phyloP scores from a whole-genome alignment of 2,888 invertebrate genomes.

The Harpagoxenus sublaevis region DNA sequence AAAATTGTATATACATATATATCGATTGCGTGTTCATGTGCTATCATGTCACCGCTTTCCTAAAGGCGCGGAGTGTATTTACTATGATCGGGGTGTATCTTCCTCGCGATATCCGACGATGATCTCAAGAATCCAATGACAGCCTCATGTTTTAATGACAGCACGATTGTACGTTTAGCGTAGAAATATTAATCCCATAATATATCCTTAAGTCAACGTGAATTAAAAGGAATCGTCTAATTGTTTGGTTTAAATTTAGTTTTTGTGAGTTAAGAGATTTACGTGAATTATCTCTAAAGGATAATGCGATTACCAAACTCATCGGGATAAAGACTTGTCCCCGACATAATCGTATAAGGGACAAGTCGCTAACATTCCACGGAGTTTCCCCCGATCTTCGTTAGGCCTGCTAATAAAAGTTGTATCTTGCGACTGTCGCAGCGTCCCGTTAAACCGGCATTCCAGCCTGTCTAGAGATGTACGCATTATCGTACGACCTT shows the following conservation, averaged over 20 bases:
- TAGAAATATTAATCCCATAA: not conserved
- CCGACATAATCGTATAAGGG: constrained; percentile 75
- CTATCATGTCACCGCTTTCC: constrained; percentile 63
- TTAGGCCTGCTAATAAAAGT: constrained; percentile 67
- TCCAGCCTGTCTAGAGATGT: constrained; percentile 48
- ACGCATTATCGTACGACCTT: constrained; percentile 61
- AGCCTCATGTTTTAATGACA: not conserved
- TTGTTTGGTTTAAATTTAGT: not conserved
- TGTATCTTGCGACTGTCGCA: constrained; percentile 29
- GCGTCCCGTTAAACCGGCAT: constrained; percentile 67
- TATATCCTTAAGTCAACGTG: not conserved
- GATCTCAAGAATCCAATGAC: constrained; percentile 52
- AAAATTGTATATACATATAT: constrained; percentile 56
- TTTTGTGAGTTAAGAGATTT: not conserved
- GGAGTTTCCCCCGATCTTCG: constrained; percentile 71
- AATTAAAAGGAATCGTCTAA: not conserved
- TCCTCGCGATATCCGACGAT: constrained; percentile 63
- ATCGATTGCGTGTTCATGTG: constrained; percentile 70
- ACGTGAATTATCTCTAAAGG: constrained; percentile 25
- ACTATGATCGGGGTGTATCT: constrained; percentile 11
- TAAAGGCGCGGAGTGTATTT: constrained; percentile 49
- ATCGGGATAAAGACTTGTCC: constrained; percentile 75
- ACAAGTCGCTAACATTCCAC: constrained; percentile 72
- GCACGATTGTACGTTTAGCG: not conserved
- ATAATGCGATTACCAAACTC: constrained; percentile 77